Evolutionary conservation across 2,888 invertebrate genomes (phyloP), one percentile per base, ranked within the genome.

Genomic region (Oligia latruncula): DNA sequence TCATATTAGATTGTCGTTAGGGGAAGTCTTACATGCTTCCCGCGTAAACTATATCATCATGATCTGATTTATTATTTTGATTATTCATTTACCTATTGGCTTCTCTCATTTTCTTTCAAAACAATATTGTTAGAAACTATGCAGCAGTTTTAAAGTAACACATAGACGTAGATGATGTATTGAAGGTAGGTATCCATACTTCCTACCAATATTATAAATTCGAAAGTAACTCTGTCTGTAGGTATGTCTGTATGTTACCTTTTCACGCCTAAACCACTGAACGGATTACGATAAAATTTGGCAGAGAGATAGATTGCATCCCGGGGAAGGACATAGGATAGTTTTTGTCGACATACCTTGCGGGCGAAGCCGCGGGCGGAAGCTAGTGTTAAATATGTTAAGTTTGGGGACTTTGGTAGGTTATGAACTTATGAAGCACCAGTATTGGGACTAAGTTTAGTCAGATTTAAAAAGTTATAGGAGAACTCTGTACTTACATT

Each of bases 1-100:
- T 65, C 15, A 11, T 81, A 65, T 81, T 70, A 81, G 60, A 52
- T 66, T 68, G 17, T 23, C 60, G 29, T 71, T 81, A 46, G 29
- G 52, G 58, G 62, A 71, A 52, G 35, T 52, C 5, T 71, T 49
- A n/a, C 6, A 3, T 60, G 46, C 5, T 71, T 71, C 66, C 60
- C 60, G 80, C 66, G 80, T 67, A 55, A 74, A 49, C 23, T 60
- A 4, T 35, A 4, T 20, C 20, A 20, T 29, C 29, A 46, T 46
- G 9, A 11, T 67, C 3, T 9, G n/a, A 11, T 0, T 40, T n/a
- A 52, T 73, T 72, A 23, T 43, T 55, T 58, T 55, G 8, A 55
- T 74, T 40, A 2, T 46, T 46, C 35, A n/a, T 35, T 60, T 71
- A 62, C 3, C n/a, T 40, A 2, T n/a, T 60, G 11, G 3, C 17